Evolutionary conservation across 2,888 invertebrate genomes (phyloP), one percentile per base, ranked within the genome.

Genomic region (Polymixis flavicincta): DNA sequence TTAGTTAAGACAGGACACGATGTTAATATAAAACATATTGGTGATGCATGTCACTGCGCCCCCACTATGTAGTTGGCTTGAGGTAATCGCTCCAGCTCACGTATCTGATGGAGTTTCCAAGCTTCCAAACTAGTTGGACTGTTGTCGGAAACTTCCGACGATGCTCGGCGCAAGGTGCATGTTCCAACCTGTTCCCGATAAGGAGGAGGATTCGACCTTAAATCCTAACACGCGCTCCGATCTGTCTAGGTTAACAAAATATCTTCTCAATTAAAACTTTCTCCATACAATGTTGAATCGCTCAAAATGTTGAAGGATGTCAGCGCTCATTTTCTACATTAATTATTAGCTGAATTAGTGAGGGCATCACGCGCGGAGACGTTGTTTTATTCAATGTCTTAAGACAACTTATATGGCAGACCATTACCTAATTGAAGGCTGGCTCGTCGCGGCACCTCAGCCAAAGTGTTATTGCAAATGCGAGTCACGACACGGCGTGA

Each of bases 31-130:
- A 77, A 87, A 86, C 82, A 85, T 86, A 89, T 89, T 89, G 85
- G 80, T 85, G 86, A 87, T 88, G 89, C 87, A 89, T 89, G 89
- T 90, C 88, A 82, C 88, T 85, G 83, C 82, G 42, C 60, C 72
- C 63, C 68, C 71, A 76, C 80, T 75, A 69, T 81, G 74, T 78
- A 85, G 87, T 84, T 85, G 85, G 88, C 86, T 90, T 74, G 89
- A 92, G 92, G 93, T 95, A 95, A 95, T 95, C 95, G 93, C 92
- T 91, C 88, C 89, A 87, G 92, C 94, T 94, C 95, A 95, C 95
- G 95, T 95, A 94, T 94, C 95, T 95, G 95, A 95, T 95, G 90
- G 94, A 96, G 96, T 96, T 96, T 93, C 92, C 91, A 92, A 95
- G 94, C 95, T 96, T 93, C 94, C 92, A 93, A 96, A 96, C 96